These are phyloP conservation scores for Aphyosemion australe DNA, from an alignment of 2,113 vertebrate genomes.

Conservation along the genomic window DNA sequence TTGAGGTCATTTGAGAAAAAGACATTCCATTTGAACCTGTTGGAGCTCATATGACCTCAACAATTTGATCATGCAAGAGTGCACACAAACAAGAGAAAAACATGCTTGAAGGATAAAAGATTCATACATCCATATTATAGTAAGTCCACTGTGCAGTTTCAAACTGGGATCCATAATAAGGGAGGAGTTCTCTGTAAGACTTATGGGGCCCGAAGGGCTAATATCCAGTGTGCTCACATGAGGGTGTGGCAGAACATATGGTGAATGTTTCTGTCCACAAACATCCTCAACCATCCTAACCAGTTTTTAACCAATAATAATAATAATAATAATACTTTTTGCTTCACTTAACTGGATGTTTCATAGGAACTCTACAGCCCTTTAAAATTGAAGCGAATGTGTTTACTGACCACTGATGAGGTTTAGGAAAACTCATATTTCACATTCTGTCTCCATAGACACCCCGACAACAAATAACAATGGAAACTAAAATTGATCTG, in stretches of 20 bases:
- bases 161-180: conserved; percentile 59
- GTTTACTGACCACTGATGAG: neutral
- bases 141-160: conserved; percentile 26
- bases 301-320: neutral
- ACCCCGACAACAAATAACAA: conserved; percentile 48
- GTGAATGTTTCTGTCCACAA: conserved; percentile 10
- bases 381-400: neutral
- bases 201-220: conserved; percentile 46
- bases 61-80: neutral
- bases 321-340: neutral
- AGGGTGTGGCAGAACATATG: conserved; percentile 43
- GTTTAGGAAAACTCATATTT: neutral
- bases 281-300: neutral
- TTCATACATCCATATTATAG: conserved; percentile 19
- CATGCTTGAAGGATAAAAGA: conserved; percentile 28
- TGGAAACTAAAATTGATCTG: conserved; percentile 39
- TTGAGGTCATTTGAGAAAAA: neutral
- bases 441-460: conserved; percentile 52
- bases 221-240: conserved; percentile 23
- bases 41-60: neutral
- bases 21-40: too few species aligned
- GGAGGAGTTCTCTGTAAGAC: conserved; percentile 31
- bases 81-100: conserved; percentile 4
- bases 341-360: neutral
- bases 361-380: neutral